Evolutionary conservation across 1,140 invertebrate genomes (phyloP).

Genomic region (Dryas iulia): DNA sequence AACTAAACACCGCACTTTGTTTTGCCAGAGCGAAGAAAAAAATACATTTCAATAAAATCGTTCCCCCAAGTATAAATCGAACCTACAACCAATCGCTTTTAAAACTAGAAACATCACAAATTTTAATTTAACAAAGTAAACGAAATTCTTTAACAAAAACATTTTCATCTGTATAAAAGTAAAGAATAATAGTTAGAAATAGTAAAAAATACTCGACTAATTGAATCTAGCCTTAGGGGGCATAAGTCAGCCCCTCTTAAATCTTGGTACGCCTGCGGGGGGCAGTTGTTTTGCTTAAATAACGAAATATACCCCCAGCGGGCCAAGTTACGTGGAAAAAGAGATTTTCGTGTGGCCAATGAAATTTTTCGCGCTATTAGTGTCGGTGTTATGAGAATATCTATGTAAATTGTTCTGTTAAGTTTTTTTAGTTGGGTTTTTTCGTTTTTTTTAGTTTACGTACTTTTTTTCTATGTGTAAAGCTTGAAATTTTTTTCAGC

Average conservation of each 20-base stretch:
- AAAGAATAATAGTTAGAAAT: not conserved
- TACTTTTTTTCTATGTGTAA: not conserved
- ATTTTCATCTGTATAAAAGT: not conserved
- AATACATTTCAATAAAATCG: too few species aligned
- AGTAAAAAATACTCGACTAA: constrained; percentile 21
- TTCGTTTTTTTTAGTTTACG: not conserved
- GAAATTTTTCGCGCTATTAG: constrained; percentile 27
- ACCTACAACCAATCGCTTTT: too few species aligned
- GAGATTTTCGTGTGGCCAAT: constrained; percentile 29
- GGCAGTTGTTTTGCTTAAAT: constrained; percentile 38
- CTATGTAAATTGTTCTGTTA: not conserved
- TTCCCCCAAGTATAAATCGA: too few species aligned
- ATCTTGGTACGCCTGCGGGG: constrained; percentile 31
- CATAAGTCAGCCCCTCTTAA: constrained; percentile 31
- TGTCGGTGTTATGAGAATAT: constrained; percentile 10
- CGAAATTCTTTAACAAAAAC: not conserved
- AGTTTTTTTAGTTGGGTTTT: not conserved
- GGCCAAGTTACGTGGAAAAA: constrained; percentile 29
- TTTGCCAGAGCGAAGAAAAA: too few species aligned
- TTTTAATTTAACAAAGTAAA: too few species aligned
- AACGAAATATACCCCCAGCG: constrained; percentile 34
- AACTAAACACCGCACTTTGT: too few species aligned
- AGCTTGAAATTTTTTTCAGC: too few species aligned
- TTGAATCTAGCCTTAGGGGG: constrained; percentile 29
- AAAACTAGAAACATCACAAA: too few species aligned